Conservation (phyloP, 2,797 vertebrate genomes). For the Morelia viridis region DNA sequence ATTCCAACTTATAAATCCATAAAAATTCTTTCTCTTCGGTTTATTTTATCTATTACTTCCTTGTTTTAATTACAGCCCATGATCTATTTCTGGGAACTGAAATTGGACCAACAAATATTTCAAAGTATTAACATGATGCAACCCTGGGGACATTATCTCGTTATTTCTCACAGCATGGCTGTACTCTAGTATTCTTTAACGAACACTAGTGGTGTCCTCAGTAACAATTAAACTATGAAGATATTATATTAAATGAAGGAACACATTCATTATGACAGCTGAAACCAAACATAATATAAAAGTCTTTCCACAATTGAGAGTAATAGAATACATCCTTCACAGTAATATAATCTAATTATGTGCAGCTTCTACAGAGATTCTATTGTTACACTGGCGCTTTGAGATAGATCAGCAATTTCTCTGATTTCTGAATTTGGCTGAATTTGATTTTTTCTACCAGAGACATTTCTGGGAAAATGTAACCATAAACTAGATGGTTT, state of each 20-base stretch:
- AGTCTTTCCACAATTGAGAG: slow-evolving; percentile 9
- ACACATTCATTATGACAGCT: slow-evolving; percentile 16
- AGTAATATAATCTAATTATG: slow-evolving; percentile 28
- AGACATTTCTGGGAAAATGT: not conserved
- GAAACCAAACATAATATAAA: not conserved
- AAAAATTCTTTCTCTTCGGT: slow-evolving; percentile 33
- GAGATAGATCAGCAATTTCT: slow-evolving; percentile 4
- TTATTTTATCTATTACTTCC: slow-evolving; percentile 40
- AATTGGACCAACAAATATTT: slow-evolving; percentile 43
- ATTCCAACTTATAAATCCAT: slow-evolving; percentile 55
- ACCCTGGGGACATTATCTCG: not conserved
- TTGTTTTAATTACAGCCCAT: slow-evolving; percentile 45
- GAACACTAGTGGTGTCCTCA: slow-evolving; percentile 9
- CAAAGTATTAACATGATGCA: slow-evolving; percentile 33
- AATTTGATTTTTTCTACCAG: not conserved
- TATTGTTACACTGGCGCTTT: slow-evolving; percentile 1
- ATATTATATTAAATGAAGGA: slow-evolving; percentile 41
- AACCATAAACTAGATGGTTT: not conserved
- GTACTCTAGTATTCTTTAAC: slow-evolving; percentile 21
- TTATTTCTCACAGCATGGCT: slow-evolving; percentile 38
- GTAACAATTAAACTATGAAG: slow-evolving; percentile 17
- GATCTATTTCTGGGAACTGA: slow-evolving; percentile 41
- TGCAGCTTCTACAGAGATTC: not conserved
- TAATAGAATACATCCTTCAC: not conserved
- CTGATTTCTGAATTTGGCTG: not conserved